Conservation (phyloP, 2,797 vertebrate genomes). For the Neopelma chrysocephalum region DNA sequence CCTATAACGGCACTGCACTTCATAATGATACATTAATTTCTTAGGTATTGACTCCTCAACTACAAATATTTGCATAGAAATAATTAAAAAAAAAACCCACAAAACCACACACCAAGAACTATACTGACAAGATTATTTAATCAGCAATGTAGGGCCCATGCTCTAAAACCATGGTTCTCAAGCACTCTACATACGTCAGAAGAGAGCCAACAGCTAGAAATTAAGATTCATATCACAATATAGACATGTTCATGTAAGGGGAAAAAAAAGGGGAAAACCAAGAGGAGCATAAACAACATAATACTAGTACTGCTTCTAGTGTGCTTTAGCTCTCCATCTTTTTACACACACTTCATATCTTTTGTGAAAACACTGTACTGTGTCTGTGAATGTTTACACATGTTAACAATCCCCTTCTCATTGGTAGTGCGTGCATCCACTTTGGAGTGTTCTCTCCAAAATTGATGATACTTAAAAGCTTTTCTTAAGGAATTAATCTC, state of each 20-base stretch:
- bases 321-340: not conserved
- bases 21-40: not conserved
- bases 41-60: not conserved
- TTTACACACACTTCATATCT: not conserved
- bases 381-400: not conserved
- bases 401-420: not conserved
- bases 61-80: not conserved
- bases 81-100: too few relatives aligned
- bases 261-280: rapidly evolving
- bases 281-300: rapidly evolving
- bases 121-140: not conserved
- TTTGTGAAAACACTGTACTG: not conserved
- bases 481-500: not conserved
- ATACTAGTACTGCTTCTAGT: not conserved
- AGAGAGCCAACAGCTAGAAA: not conserved
- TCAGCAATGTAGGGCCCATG: not conserved
- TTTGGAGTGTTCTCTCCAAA: not conserved
- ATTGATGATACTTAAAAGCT: not conserved
- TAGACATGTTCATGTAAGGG: rapidly evolving
- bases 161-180: not conserved
- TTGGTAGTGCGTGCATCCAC: rapidly evolving
- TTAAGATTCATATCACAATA: not conserved
- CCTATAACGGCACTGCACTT: not conserved
- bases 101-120: not conserved
- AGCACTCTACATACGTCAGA: not conserved